Percentiles rank a stretch among this genome's conserved stretches.
These are phyloP conservation scores for Baryphthengus martii DNA, from an alignment of 2,113 vertebrate genomes.

Conservation along the genomic window DNA sequence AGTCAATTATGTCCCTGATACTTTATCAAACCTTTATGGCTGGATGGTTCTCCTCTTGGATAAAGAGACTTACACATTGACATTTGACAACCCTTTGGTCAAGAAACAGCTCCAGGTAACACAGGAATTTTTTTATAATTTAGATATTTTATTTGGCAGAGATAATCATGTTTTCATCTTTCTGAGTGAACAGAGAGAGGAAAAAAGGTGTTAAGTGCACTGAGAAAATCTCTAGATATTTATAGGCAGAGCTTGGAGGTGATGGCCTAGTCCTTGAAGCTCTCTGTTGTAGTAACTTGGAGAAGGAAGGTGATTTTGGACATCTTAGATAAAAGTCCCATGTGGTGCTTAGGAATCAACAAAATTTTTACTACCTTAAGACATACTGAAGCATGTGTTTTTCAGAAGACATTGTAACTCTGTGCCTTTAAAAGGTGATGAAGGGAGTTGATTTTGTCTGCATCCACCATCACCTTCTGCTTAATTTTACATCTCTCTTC, in stretches of 20 bases:
- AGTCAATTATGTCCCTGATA: conserved; percentile 70
- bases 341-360: background rate
- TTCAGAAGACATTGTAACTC: background rate
- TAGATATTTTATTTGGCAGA: background rate
- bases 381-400: background rate
- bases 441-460: background rate
- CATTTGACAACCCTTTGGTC: conserved; percentile 39
- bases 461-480: background rate
- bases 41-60: conserved; percentile 77
- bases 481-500: background rate
- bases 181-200: background rate
- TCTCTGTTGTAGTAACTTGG: background rate
- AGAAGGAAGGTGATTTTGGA: background rate
- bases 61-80: conserved; percentile 64
- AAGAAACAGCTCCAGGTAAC: conserved; percentile 68
- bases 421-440: background rate
- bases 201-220: background rate
- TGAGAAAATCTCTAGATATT: background rate
- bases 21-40: conserved; percentile 67
- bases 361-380: background rate
- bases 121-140: background rate
- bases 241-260: background rate
- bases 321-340: background rate
- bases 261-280: background rate
- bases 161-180: background rate